Conservation (phyloP, 2,888 invertebrate genomes). For the Hirtodrosophila histrioides region DNA sequence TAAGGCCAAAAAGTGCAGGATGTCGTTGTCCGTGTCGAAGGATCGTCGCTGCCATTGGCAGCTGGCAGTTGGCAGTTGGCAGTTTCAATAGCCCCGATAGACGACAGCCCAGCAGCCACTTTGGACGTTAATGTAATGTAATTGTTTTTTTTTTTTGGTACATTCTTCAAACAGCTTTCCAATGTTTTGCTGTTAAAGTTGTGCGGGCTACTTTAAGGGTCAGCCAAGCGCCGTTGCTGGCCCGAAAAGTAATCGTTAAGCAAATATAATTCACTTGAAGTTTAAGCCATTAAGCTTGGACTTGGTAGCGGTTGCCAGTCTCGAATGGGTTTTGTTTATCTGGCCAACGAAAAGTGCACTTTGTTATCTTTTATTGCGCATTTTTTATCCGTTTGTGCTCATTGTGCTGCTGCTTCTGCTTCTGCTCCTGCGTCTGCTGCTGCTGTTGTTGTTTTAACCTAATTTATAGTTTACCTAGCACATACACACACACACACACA, state of each 20-base stretch:
- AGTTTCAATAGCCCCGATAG: slow-evolving; percentile 44
- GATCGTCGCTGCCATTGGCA: slow-evolving; percentile 5
- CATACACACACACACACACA: slow-evolving; percentile 23
- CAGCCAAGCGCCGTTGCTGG: slow-evolving; percentile 21
- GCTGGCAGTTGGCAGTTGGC: slow-evolving; percentile 25
- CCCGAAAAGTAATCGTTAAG: slow-evolving; percentile 55
- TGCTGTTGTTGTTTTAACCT: slow-evolving; percentile 72
- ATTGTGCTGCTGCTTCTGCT: slow-evolving; percentile 35
- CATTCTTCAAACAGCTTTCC: slow-evolving; percentile 42
- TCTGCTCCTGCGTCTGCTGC: background rate
- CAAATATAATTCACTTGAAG: slow-evolving; percentile 71
- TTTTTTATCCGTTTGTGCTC: slow-evolving; percentile 59
- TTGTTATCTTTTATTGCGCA: slow-evolving; percentile 81
- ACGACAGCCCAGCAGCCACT: slow-evolving; percentile 57
- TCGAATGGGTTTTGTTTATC: slow-evolving; percentile 56
- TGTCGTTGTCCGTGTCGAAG: slow-evolving; percentile 22
- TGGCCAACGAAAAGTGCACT: slow-evolving; percentile 77
- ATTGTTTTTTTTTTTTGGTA: slow-evolving; percentile 63
- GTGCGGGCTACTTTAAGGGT: slow-evolving; percentile 40
- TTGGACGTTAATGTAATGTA: slow-evolving; percentile 72
- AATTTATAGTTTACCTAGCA: slow-evolving; percentile 75
- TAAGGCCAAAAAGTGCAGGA: slow-evolving; percentile 31
- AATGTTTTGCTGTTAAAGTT: slow-evolving; percentile 44
- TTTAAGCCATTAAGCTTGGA: slow-evolving; percentile 71
- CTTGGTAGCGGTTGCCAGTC: slow-evolving; percentile 16